phyloP scores from a whole-genome alignment of 2,113 vertebrate genomes.

The Formicarius rufipectus region DNA sequence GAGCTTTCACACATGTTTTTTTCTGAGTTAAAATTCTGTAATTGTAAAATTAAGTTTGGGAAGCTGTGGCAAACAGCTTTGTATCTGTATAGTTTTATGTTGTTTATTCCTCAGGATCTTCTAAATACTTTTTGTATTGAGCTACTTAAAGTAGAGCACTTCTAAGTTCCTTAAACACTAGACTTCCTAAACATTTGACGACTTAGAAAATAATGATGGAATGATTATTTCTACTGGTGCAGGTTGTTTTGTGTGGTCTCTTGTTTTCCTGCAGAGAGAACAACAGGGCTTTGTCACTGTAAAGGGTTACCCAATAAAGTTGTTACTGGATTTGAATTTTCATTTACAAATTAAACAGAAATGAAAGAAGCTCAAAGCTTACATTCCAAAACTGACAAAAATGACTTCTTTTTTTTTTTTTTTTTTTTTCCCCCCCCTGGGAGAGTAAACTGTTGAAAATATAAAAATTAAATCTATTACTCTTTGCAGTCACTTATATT shows the following conservation, averaged over 20 bases:
- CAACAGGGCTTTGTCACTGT: conserved; percentile 22
- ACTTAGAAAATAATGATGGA: not conserved
- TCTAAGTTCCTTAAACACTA: not conserved
- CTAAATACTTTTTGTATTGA: not conserved
- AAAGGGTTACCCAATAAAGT: conserved; percentile 9
- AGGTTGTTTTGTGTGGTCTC: not conserved
- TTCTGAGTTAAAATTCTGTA: not conserved
- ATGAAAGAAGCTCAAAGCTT: conserved; percentile 29
- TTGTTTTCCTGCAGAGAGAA: not conserved
- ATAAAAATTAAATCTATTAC: not conserved
- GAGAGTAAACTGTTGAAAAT: not conserved
- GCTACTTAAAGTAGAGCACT: not conserved
- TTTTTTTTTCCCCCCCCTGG: not conserved
- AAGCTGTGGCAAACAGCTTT: not conserved
- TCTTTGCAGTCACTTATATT: not conserved
- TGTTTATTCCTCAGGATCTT: not conserved
- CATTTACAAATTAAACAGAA: conserved; percentile 43
- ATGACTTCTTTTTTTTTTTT: not conserved
- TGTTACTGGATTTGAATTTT: conserved; percentile 25
- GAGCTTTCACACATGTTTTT: not conserved
- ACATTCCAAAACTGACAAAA: not conserved
- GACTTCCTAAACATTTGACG: not conserved
- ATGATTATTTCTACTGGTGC: not conserved
- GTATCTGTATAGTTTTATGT: not conserved
- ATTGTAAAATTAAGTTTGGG: not conserved